Evolutionary conservation across 2,113 vertebrate species (phyloP).

Genomic region (Colaptes auratus): DNA sequence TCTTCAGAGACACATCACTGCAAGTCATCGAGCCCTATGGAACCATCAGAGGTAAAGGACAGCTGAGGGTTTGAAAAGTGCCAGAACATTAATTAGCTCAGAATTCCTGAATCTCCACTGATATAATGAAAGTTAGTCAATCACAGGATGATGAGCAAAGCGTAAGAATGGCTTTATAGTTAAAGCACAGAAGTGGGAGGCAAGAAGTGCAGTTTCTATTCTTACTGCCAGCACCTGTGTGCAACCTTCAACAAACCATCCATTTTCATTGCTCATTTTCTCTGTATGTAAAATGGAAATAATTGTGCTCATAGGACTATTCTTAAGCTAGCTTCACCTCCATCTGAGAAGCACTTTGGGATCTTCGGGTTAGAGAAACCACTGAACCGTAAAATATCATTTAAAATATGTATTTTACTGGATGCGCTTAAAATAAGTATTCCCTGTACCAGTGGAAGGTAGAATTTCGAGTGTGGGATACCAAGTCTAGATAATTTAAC

Average conservation of each 20-base stretch:
- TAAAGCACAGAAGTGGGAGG: constrained; percentile 9
- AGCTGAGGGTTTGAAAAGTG: constrained; percentile 37
- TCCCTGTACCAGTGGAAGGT: background rate
- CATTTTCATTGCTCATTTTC: constrained; percentile 44
- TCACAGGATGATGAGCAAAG: constrained; percentile 4
- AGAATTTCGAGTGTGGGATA: background rate
- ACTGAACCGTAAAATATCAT: constrained; percentile 59
- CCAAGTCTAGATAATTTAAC: constrained; percentile 33
- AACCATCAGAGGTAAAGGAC: constrained; percentile 28
- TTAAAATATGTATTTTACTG: constrained; percentile 55
- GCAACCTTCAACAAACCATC: constrained; percentile 30
- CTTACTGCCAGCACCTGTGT: background rate
- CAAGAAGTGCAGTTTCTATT: constrained; percentile 13
- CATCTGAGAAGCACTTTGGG: constrained; percentile 37
- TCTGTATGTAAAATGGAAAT: constrained; percentile 38
- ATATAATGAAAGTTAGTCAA: constrained; percentile 40
- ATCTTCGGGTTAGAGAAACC: constrained; percentile 50
- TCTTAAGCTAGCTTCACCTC: constrained; percentile 46
- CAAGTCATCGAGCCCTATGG: background rate
- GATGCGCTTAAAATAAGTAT: constrained; percentile 48
- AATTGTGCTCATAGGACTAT: constrained; percentile 46
- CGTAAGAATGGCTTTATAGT: background rate
- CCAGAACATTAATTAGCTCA: constrained; percentile 57
- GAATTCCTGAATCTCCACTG: constrained; percentile 38
- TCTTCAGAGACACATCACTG: constrained; percentile 35